Conservation (phyloP, 2,113 vertebrate genomes). For the Junco hyemalis region DNA sequence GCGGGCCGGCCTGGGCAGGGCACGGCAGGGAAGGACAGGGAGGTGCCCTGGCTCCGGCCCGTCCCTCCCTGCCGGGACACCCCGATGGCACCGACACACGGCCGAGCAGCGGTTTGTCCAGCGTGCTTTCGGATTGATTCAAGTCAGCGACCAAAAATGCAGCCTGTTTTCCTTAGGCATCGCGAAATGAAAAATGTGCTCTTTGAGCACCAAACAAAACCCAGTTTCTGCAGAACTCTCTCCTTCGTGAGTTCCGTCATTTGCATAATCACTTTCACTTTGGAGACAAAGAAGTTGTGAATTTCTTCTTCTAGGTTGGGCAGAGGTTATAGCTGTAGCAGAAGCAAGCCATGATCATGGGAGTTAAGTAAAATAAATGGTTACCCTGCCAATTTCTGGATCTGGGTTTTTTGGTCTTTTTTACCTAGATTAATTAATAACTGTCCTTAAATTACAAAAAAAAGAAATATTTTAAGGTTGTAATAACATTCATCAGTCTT, state of each 20-base stretch:
- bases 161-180: background rate
- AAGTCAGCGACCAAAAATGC: too few relatives aligned
- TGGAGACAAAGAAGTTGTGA: background rate
- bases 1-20: background rate
- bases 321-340: background rate
- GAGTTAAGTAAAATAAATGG: background rate
- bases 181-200: background rate
- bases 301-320: background rate
- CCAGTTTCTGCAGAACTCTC: background rate
- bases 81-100: accelerated
- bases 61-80: background rate
- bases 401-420: background rate
- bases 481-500: background rate
- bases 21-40: too few relatives aligned
- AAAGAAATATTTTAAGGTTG: background rate
- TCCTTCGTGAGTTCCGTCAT: accelerated
- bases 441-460: background rate
- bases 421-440: background rate
- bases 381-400: background rate
- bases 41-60: accelerated
- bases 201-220: background rate
- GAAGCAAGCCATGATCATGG: background rate
- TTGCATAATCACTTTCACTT: background rate
- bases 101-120: accelerated
- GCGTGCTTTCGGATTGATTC: accelerated